Conservation (phyloP, 1,140 invertebrate genomes). For the Paramacrobiotus metropolitanus region DNA sequence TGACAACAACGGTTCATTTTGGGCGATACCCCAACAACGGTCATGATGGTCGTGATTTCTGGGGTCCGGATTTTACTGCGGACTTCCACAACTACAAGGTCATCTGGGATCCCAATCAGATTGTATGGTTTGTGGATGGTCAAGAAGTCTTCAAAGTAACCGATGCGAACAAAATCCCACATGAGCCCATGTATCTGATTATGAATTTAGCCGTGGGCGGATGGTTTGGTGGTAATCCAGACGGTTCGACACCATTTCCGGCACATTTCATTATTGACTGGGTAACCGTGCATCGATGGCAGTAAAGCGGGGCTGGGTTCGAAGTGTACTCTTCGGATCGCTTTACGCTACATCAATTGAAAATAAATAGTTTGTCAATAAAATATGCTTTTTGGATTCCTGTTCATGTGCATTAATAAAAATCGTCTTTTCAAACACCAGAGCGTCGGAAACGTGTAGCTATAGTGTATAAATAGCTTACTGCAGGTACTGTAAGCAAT, state of each 20-base stretch:
- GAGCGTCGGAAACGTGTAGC: too few species aligned
- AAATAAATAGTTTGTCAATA: too few species aligned
- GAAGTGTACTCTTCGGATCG: too few species aligned
- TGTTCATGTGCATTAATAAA: too few species aligned
- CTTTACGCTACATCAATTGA: too few species aligned
- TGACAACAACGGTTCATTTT: not conserved
- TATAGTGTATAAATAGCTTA: too few species aligned
- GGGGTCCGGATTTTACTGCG: not conserved
- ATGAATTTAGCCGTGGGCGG: not conserved
- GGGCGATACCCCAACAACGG: not conserved
- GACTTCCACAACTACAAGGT: not conserved
- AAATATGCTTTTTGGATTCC: too few species aligned
- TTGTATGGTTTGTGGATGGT: not conserved
- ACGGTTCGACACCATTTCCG: not conserved
- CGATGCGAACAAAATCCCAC: not conserved
- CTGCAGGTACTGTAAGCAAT: too few species aligned
- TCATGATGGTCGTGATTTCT: not conserved
- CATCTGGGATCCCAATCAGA: not conserved
- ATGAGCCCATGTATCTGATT: not conserved
- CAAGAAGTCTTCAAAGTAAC: not conserved
- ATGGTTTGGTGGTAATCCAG: not conserved
- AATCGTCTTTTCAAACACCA: too few species aligned
- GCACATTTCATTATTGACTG: not conserved
- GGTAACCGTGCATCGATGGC: not conserved
- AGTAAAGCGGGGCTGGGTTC: too few species aligned